These are phyloP conservation scores for Gambelia wislizenii DNA, from an alignment of 2,797 vertebrate species.

Conservation along the genomic window DNA sequence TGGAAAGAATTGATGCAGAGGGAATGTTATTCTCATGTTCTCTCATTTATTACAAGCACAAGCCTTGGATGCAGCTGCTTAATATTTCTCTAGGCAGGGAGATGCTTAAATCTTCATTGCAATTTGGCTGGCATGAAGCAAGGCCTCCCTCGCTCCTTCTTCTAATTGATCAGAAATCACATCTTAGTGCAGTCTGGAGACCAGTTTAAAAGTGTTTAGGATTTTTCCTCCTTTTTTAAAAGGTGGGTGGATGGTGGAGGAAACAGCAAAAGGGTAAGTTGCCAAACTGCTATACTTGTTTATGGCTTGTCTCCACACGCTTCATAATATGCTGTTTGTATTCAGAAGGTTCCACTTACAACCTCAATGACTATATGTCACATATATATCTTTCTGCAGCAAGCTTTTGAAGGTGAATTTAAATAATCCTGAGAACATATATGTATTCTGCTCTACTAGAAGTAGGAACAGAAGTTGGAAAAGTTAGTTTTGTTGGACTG, in stretches of 20 bases:
- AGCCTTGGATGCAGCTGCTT: conserved; percentile 29
- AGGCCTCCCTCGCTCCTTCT: conserved; percentile 11
- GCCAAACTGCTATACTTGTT: conserved; percentile 20
- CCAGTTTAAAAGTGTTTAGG: conserved; percentile 47
- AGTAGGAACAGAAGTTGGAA: background rate
- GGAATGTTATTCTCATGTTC: conserved; percentile 40
- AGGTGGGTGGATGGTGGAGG: background rate
- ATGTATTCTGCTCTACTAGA: background rate
- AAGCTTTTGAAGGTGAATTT: background rate
- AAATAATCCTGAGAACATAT: background rate
- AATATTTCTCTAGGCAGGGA: conserved; percentile 46
- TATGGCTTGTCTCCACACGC: conserved; percentile 27
- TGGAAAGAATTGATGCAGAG: conserved; percentile 27
- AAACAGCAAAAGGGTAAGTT: conserved; percentile 40
- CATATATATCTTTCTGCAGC: conserved; percentile 1
- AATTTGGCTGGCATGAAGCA: conserved; percentile 38
- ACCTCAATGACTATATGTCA: conserved; percentile 39
- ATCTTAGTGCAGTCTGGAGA: conserved; percentile 41
- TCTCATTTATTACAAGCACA: conserved; percentile 46
- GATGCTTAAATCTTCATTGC: conserved; percentile 47
- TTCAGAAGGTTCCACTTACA: conserved; percentile 38
- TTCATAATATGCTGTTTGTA: conserved; percentile 4
- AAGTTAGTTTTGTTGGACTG: too few relatives aligned
- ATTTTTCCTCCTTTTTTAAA: background rate
- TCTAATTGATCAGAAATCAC: conserved; percentile 52